phyloP scores from a whole-genome alignment of 2,888 invertebrate species.

The Aradus depressus region DNA sequence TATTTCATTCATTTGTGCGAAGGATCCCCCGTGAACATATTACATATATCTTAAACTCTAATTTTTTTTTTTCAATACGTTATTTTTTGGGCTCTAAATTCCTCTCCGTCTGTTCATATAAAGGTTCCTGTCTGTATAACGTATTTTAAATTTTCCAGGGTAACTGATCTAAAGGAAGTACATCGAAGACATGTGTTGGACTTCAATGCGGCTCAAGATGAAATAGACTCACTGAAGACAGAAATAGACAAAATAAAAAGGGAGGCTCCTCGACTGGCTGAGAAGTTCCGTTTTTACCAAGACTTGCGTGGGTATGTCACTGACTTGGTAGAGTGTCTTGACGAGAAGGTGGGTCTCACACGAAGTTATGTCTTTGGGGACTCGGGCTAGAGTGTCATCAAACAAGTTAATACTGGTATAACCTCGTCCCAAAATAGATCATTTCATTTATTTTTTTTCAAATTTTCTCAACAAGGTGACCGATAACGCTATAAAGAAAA shows the following conservation, averaged over 20 bases:
- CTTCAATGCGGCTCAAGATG: conserved; percentile 41
- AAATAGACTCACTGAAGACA: conserved; percentile 40
- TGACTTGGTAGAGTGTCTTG: conserved; percentile 93
- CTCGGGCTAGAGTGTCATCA: conserved; percentile 12
- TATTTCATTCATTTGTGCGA: too few species aligned
- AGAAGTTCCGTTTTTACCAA: conserved; percentile 87
- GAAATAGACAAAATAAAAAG: conserved; percentile 43
- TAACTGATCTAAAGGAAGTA: conserved; percentile 48
- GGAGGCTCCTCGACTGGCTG: conserved; percentile 56
- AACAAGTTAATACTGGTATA: conserved; percentile 1
- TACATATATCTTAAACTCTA: too few species aligned
- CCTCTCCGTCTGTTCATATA: neutral
- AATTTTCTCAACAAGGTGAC: too few species aligned
- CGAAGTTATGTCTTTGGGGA: too few species aligned
- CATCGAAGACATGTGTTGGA: conserved; percentile 45
- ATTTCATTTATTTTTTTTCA: neutral
- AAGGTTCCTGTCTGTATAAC: neutral
- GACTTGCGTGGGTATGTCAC: conserved; percentile 88
- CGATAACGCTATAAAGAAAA: too few species aligned
- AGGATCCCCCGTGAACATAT: too few species aligned
- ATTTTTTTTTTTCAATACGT: neutral
- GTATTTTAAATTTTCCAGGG: conserved; percentile 40
- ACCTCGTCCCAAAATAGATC: neutral
- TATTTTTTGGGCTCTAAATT: neutral
- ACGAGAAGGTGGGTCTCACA: conserved; percentile 68